A percentile compares a stretch with the other conserved stretches of the same genome.
Evolutionary conservation across 2,797 vertebrate species (phyloP).

Genomic region (Myioborus melanocephalus): DNA sequence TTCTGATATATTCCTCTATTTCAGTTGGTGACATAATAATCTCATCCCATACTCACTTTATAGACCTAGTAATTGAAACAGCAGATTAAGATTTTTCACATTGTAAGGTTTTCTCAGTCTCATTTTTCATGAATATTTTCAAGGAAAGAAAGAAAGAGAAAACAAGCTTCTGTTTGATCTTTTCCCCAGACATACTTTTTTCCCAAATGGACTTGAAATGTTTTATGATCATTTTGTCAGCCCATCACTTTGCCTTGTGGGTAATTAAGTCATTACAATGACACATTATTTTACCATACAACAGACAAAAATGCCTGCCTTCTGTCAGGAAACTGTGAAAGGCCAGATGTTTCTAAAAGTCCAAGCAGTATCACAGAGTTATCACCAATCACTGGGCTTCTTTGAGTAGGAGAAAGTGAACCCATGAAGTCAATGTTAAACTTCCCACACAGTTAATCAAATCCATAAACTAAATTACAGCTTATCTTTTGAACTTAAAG

Average conservation of each 20-base stretch:
- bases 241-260: neutral
- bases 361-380: neutral
- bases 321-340: constrained; percentile 10
- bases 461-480: neutral
- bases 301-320: constrained; percentile 1
- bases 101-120: neutral
- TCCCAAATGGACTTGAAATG: neutral
- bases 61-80: neutral
- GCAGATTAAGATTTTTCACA: neutral
- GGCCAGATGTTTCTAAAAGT: constrained; percentile 4
- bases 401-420: neutral
- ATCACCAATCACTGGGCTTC: neutral
- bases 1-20: neutral
- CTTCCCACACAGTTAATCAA: neutral
- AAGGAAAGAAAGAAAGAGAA: neutral
- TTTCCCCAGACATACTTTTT: neutral
- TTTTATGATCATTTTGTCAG: constrained; percentile 12
- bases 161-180: neutral
- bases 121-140: neutral
- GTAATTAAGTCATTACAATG: constrained; percentile 36
- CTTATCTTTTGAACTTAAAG: neutral
- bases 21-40: neutral
- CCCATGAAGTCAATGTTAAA: neutral
- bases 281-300: neutral
- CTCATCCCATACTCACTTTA: neutral